Evolutionary conservation across 2,888 invertebrate genomes (phyloP), one percentile per base, ranked within the genome.

Genomic region (Phyto melanocephala): DNA sequence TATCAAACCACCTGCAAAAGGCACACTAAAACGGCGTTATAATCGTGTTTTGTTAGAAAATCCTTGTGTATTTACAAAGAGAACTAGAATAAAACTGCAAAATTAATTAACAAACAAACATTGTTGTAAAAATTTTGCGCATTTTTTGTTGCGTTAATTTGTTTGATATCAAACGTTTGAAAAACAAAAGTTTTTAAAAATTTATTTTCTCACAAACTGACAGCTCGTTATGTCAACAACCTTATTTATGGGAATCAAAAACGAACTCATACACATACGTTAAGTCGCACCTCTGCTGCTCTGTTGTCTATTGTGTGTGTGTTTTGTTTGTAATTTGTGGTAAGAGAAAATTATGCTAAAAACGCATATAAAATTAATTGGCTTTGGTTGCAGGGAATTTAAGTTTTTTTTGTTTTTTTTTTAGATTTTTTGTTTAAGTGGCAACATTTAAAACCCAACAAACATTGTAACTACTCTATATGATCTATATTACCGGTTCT

Each of bases 321-420:
- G 15, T 56, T 33, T 45, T 45, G 15, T n/a, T 37, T 11, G 47
- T 37, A 47, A 52, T 37, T 28, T 42, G 54, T 24, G 22, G 63
- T 63, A 54, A 54, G 22, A 52, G 33, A 28, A 74, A 74, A 63
- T 54, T 54, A 63, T 54, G 33, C 52, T 74, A 63, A 52, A 68
- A 77, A 77, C 22, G 76, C 60, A 52, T 52, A 35, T 42, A 58
- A n/a, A 56, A 67, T 68, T 76, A 68, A 77, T 77, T 68, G 52
- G 52, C 50, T 60, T 68, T 60, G 68, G 40, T 60, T 60, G 52
- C 33, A 50, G n/a, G 11, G 33, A 52, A 40, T 56, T 58, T 3
- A 37, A 60, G 45, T 20, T 42, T 54, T 50, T 54, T 33, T 52
- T 24, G 1, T 37, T 45, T 3, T 15, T 47, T 17, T 56, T 45